Conservation (phyloP, 1,140 invertebrate species). For the Pogonomyrmex californicus region DNA sequence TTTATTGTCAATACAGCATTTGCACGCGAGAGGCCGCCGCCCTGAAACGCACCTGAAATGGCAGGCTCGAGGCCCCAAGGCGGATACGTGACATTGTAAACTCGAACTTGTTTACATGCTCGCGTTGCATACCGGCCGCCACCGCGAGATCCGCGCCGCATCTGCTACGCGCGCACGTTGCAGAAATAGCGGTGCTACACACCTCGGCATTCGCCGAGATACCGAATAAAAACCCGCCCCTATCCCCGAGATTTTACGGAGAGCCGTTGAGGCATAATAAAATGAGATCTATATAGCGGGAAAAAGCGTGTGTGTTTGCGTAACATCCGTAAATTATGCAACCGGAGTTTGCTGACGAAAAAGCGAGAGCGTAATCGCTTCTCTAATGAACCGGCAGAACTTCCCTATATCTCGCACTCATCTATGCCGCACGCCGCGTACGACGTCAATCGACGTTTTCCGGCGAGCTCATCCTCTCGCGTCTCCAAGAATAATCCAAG, state of each 20-base stretch:
- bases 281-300: neutral
- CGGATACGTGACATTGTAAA: slow-evolving; percentile 56
- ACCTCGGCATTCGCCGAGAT: neutral
- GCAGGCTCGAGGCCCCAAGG: neutral
- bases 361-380: neutral
- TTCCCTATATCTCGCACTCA: neutral
- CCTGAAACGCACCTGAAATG: slow-evolving; percentile 30
- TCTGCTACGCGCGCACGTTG: slow-evolving; percentile 29
- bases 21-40: slow-evolving; percentile 28
- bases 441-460: slow-evolving; percentile 22
- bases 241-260: slow-evolving; percentile 22
- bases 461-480: slow-evolving; percentile 8
- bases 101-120: slow-evolving; percentile 54
- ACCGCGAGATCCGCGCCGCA: slow-evolving; percentile 3
- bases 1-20: slow-evolving; percentile 45
- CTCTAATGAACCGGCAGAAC: slow-evolving; percentile 13
- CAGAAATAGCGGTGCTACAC: slow-evolving; percentile 43
- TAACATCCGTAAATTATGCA: neutral
- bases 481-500: neutral
- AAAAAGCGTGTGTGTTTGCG: neutral
- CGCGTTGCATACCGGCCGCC: slow-evolving; percentile 25
- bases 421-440: neutral
- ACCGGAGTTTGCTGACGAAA: neutral
- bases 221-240: slow-evolving; percentile 24
- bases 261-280: neutral